Conservation (phyloP, 2,888 invertebrate species). For the Parochlus steinenii region DNA sequence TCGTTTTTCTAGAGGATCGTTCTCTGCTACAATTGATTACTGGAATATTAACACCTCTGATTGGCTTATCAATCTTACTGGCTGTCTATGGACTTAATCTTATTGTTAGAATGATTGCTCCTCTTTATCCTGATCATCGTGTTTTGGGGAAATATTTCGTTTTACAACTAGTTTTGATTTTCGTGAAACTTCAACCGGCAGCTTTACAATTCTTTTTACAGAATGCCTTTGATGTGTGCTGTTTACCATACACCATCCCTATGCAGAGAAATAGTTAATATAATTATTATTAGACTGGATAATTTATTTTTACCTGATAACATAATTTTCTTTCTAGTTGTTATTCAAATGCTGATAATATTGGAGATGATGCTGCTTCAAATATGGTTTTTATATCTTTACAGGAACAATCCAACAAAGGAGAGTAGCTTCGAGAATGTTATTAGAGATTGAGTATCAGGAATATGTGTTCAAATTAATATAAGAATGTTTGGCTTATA, state of each 20-base stretch:
- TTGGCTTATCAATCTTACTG: slow-evolving; percentile 23
- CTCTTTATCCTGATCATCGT: slow-evolving; percentile 22
- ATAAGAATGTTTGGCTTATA: too few relatives aligned
- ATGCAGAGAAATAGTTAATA: too few relatives aligned
- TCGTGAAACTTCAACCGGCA: slow-evolving; percentile 26
- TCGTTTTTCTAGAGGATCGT: slow-evolving; percentile 21
- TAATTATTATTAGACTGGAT: too few relatives aligned
- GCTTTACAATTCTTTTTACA: slow-evolving; percentile 21
- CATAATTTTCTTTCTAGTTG: slow-evolving; percentile 19
- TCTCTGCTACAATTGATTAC: too few relatives aligned
- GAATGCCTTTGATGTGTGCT: slow-evolving; percentile 20
- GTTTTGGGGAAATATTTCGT: slow-evolving; percentile 24
- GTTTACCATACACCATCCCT: too few relatives aligned
- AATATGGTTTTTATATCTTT: too few relatives aligned
- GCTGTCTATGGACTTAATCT: slow-evolving; percentile 28
- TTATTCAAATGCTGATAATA: slow-evolving; percentile 20
- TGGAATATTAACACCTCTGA: slow-evolving; percentile 27
- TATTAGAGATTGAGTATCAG: too few relatives aligned
- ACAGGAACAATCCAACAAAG: too few relatives aligned
- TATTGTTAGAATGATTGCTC: slow-evolving; percentile 22
- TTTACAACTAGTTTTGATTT: slow-evolving; percentile 24
- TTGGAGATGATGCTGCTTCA: slow-evolving; percentile 27
- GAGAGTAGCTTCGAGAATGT: too few relatives aligned
- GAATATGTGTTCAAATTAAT: too few relatives aligned
- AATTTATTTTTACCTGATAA: too few relatives aligned